Evolutionary conservation across 2,797 vertebrate genomes (phyloP).

Genomic region (Otus scops): DNA sequence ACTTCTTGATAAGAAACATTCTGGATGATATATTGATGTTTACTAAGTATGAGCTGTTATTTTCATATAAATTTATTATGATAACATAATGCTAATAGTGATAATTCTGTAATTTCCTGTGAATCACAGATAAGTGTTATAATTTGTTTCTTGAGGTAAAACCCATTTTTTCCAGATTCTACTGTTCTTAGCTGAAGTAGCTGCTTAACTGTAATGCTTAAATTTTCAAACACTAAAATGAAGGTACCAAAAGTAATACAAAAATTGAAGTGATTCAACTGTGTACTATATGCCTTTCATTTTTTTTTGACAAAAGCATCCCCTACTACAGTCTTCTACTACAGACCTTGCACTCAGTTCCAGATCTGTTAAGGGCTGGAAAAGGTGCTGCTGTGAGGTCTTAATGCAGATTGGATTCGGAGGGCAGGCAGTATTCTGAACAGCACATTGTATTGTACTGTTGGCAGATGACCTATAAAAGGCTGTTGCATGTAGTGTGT

Average conservation of each 20-base stretch:
- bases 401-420: background rate
- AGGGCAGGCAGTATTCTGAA: background rate
- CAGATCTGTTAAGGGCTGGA: background rate
- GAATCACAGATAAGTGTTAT: background rate
- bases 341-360: background rate
- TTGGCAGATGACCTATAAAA: background rate
- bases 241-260: background rate
- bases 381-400: background rate
- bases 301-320: background rate
- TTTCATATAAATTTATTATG: background rate
- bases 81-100: background rate
- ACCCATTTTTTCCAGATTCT: background rate
- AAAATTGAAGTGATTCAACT: background rate
- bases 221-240: background rate
- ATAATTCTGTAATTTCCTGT: background rate
- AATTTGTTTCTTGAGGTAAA: background rate
- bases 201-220: background rate
- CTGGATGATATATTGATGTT: background rate
- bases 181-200: background rate
- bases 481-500: background rate
- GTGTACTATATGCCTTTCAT: fast-evolving
- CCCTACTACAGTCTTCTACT: background rate
- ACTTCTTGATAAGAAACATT: background rate
- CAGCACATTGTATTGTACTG: background rate
- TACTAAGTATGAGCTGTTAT: background rate